Base-by-base conservation (phyloP, 2,888 invertebrate species). In the Pedicia rivosa region DNA sequence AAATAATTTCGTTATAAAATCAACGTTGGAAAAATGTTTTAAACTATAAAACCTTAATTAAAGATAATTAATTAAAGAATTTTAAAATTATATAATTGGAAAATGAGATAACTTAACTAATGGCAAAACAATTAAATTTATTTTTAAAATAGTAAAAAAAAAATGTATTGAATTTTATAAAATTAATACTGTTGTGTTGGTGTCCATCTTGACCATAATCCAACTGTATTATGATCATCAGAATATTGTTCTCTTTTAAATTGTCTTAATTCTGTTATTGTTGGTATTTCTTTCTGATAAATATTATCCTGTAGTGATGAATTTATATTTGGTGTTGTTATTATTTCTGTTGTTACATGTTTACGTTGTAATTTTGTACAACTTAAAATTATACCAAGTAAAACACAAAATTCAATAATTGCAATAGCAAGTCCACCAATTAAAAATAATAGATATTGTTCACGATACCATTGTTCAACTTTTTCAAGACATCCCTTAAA, bases 391-490 rank as follows among this genome's bases (percentile, higher is more conserved):
- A 78, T 77, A 51, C 74, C 74, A 5, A 82, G 58, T 5, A 83
- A 62, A 1, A 80, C 74, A 35, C 70, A 69, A 39, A 83, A 70
- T 56, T 83, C 82, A 32, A 82, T 68, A n/a, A 81, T 54, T 2
- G 79, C 74, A 14, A 78, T 62, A 3, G 74, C 61, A 37, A 83
- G 63, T 14, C 78, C 69, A 14, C 72, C 68, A 4, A 68, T 65
- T 49, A 83, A 64, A 46, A 83, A 70, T 25, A 78, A 61, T 17
- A 76, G 55, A 47, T 79, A 80, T 46, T 83, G 83, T 40, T 78
- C 70, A 39, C 78, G 70, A 50, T 79, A 79, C 83, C 83, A 83
- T 40, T 70, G 68, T 54, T 82, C 78, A 38, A 84, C 57, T 53
- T 68, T 68, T 20, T 64, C 66, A 30, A 76, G 58, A 46, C 83